phyloP scores from a whole-genome alignment of 2,888 invertebrate species.

The Serrognathus titanus region DNA sequence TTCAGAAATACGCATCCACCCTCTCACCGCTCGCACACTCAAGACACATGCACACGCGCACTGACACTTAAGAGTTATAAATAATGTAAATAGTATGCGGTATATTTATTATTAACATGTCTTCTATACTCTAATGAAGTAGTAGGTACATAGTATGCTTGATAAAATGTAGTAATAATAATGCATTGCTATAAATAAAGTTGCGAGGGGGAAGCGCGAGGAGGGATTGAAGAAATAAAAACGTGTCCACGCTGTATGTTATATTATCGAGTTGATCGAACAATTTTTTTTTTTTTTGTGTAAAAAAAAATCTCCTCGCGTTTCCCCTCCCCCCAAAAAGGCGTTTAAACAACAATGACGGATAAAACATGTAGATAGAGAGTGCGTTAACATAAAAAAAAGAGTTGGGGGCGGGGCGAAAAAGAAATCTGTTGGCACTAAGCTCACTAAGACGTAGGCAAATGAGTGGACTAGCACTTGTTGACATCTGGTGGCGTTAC shows the following conservation, averaged over 20 bases:
- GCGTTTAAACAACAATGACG: neutral
- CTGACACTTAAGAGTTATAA: neutral
- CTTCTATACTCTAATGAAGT: neutral
- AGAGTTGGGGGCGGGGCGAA: neutral
- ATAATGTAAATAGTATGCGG: too few species aligned
- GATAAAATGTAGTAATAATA: constrained; percentile 1
- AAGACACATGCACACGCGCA: neutral
- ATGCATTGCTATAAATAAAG: neutral
- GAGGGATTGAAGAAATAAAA: neutral
- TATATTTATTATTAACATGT: too few species aligned
- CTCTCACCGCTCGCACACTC: too few species aligned
- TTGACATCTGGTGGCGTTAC: constrained; percentile 81
- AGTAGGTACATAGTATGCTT: constrained; percentile 11
- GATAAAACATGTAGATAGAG: constrained; percentile 2
- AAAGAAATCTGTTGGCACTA: constrained; percentile 39
- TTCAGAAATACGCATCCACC: too few species aligned
- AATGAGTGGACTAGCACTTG: constrained; percentile 69
- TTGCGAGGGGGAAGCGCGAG: neutral
- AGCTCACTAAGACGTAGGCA: constrained; percentile 36
- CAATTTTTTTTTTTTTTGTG: too few species aligned
- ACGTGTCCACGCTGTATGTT: too few species aligned
- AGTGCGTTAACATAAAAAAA: constrained; percentile 3
- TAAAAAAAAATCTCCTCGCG: too few species aligned
- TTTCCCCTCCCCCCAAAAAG: too few species aligned
- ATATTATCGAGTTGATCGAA: too few species aligned